Percentiles rank a stretch among this genome's conserved stretches.
Conservation (phyloP, 2,888 invertebrate species). For the Gymnosoma rotundatum region DNA sequence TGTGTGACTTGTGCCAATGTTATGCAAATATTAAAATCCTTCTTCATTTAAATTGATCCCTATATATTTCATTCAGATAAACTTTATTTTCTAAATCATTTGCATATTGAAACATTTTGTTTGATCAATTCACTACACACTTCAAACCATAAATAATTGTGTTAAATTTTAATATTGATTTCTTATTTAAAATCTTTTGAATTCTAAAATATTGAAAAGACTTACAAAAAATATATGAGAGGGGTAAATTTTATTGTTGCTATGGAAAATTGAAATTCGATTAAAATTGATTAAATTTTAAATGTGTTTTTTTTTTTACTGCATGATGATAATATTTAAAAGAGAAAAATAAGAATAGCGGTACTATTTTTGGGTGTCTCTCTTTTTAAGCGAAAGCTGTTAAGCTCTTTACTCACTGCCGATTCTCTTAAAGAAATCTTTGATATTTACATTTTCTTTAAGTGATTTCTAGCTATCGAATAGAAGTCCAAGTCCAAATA, state of each 20-base stretch:
- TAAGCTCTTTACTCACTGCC: too few species aligned
- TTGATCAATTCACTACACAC: constrained; percentile 48
- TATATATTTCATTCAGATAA: constrained; percentile 64
- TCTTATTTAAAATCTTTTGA: constrained; percentile 23
- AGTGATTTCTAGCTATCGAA: too few species aligned
- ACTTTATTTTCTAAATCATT: constrained; percentile 41
- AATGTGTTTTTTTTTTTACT: constrained; percentile 14
- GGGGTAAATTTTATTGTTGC: constrained; percentile 28
- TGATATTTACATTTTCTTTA: too few species aligned
- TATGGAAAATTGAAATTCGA: constrained; percentile 55
- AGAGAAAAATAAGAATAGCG: too few species aligned
- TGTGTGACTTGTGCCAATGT: constrained; percentile 76
- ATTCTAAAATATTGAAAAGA: constrained; percentile 24
- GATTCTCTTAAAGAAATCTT: too few species aligned
- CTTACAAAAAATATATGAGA: not conserved
- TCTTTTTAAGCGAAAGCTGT: too few species aligned
- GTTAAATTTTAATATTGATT: constrained; percentile 59
- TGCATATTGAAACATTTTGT: constrained; percentile 60
- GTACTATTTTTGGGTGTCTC: too few species aligned
- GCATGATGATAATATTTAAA: too few species aligned
- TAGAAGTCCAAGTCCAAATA: too few species aligned
- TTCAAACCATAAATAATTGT: constrained; percentile 60
- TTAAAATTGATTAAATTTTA: constrained; percentile 55
- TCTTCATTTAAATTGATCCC: constrained; percentile 55
- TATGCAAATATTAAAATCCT: constrained; percentile 73